Evolutionary conservation across 2,797 vertebrate genomes (phyloP).

Genomic region (Oreonectes daqikongensis): DNA sequence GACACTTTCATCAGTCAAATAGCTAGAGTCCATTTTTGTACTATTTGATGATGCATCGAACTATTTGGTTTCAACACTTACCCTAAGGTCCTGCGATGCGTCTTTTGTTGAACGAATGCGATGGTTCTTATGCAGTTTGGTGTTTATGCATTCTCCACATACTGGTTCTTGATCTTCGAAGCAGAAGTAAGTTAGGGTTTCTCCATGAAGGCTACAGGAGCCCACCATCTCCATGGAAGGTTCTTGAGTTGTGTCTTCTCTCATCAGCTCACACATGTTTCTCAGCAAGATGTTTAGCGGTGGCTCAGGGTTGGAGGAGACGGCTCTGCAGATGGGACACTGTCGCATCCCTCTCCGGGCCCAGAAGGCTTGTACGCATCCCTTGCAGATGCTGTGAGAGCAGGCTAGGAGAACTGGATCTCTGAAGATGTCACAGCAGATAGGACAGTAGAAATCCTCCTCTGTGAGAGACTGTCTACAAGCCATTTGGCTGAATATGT

Average conservation of each 20-base stretch:
- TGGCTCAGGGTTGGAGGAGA: conserved; percentile 50
- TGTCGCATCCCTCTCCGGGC: conserved; percentile 36
- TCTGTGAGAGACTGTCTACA: conserved; percentile 46
- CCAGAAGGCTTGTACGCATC: conserved; percentile 56
- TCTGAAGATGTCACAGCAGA: conserved; percentile 57
- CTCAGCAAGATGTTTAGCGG: conserved; percentile 52
- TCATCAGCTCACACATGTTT: conserved; percentile 55
- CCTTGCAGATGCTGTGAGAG: conserved; percentile 60
- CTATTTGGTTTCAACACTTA: conserved; percentile 7
- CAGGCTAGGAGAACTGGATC: conserved; percentile 58
- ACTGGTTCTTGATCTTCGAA: conserved; percentile 43
- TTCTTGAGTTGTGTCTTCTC: conserved; percentile 28
- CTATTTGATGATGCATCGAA: not conserved
- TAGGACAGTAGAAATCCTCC: conserved; percentile 58
- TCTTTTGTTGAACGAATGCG: conserved; percentile 41
- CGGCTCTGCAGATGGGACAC: no score
- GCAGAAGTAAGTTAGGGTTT: conserved; percentile 53
- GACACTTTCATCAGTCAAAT: no score
- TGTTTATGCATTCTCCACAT: conserved; percentile 47
- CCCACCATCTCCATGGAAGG: conserved; percentile 28
- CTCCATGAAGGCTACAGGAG: conserved; percentile 50
- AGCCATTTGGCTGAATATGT: conserved; percentile 31
- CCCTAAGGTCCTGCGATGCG: conserved; percentile 50
- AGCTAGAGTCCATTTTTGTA: not conserved
- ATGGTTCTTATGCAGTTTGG: conserved; percentile 38